A percentile compares a stretch with the other conserved stretches of the same genome.
Evolutionary conservation across 2,888 invertebrate species (phyloP).

Genomic region (Clepsis dumicolana): DNA sequence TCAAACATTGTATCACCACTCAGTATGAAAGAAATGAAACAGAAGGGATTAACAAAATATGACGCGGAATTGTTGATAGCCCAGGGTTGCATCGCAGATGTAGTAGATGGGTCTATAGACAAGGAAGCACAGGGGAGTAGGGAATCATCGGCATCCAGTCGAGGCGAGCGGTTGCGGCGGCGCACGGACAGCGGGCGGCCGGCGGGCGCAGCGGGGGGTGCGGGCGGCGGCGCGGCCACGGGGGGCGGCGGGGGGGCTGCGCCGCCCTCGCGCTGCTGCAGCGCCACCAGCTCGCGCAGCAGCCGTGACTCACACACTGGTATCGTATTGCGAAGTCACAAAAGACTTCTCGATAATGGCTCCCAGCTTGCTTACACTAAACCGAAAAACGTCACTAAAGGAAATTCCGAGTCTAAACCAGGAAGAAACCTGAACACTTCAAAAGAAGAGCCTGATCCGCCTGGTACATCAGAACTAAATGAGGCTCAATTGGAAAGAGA

Average conservation of each 20-base stretch:
- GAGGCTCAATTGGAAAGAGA: conserved; percentile 62
- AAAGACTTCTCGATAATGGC: conserved; percentile 79
- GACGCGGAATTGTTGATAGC: conserved; percentile 95
- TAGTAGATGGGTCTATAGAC: conserved; percentile 76
- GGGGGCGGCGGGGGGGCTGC: conserved; percentile 47
- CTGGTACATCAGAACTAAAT: conserved; percentile 60
- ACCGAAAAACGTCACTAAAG: conserved; percentile 64
- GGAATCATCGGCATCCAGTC: conserved; percentile 77
- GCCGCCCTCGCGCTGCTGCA: conserved; percentile 74
- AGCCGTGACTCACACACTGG: conserved; percentile 81
- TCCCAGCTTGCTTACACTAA: conserved; percentile 65
- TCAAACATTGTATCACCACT: conserved; percentile 88
- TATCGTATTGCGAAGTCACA: conserved; percentile 88
- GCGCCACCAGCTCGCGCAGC: conserved; percentile 81
- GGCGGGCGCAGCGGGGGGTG: conserved; percentile 63
- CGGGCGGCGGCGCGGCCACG: conserved; percentile 54
- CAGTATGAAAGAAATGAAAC: conserved; percentile 93
- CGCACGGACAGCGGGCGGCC: conserved; percentile 69
- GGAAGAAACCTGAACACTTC: conserved; percentile 65
- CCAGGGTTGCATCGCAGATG: conserved; percentile 91
- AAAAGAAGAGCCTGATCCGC: conserved; percentile 68
- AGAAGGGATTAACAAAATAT: conserved; percentile 94
- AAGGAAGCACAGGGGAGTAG: conserved; percentile 75
- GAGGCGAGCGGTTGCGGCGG: conserved; percentile 71
- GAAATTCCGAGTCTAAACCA: conserved; percentile 62